Base-by-base conservation (phyloP, 1,140 invertebrate genomes). In the Condylostylus longicornis region DNA sequence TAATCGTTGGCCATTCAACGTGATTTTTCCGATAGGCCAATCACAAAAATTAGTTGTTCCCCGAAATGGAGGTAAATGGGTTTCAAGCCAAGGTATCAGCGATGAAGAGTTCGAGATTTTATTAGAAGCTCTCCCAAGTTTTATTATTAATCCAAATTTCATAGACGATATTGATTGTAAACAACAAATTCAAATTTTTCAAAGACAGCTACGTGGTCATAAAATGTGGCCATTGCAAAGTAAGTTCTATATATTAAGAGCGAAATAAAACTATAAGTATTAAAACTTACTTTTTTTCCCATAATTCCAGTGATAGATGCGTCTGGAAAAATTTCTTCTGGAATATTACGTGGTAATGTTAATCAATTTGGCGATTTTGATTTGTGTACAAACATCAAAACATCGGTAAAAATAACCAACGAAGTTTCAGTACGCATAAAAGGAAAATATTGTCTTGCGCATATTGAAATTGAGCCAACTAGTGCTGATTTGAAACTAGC, bases 311-410 rank as follows among this genome's bases (percentile, higher is more conserved):
- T 81, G 75, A 54, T 76, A 38, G 77, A 81, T 57, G 69, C 77
- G 2, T 72, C 71, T 17, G 77, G 72, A 12, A 79, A 79, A 50
- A 66, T 78, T 27, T 71, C 75, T 33, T 69, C 74, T 31, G 73
- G 76, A 13, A 46, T 80, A 17, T 57, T 80, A 9, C 67, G 72
- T 37, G 77, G 77, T 39, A 77, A 79, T 53, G 65, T 72, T 18
- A 76, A 77, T 55, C 74, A 77, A 50, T 50, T 78, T 12, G 77
- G 77, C 22, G 75, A 79, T 55, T 79, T 74, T 51, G 74, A 78
- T 51, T 68, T 77, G 55, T 79, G 77, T 47, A 58, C 76, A 23
- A 62, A 56, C 12, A 63, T 72, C 22, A 53, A 63, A 31, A 70
- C 71, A 6, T 58, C 67, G 5, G 66, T 75, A 1, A 72, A 74